Conservation (phyloP, 1,140 invertebrate genomes). For the Caenorhabditis briggsae region DNA sequence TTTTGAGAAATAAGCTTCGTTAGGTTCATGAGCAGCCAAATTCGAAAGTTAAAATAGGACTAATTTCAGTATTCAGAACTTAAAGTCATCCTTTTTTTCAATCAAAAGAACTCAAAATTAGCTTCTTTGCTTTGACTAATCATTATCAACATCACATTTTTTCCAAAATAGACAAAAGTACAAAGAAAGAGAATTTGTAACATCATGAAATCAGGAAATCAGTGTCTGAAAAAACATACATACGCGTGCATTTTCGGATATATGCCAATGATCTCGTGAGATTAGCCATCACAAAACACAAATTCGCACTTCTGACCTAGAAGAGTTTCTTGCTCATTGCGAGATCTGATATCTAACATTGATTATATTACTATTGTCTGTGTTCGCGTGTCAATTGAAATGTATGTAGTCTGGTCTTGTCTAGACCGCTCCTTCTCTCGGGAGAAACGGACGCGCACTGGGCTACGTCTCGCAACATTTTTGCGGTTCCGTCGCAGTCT, state of each 20-base stretch:
- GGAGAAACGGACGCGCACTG: not conserved
- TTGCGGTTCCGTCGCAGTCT: constrained; percentile 12
- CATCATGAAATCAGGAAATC: not conserved
- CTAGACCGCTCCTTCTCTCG: not conserved
- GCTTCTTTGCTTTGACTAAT: not conserved
- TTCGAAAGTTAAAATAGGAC: too few relatives aligned
- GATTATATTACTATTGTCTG: not conserved
- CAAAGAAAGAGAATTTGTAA: not conserved
- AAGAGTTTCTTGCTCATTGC: not conserved
- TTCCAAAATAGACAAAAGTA: not conserved
- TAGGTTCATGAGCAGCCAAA: too few relatives aligned
- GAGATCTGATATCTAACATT: not conserved
- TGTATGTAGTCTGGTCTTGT: constrained; percentile 24
- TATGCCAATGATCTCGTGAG: constrained; percentile 6
- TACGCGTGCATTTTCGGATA: too few relatives aligned
- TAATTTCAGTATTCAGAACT: too few relatives aligned
- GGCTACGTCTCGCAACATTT: constrained; percentile 8
- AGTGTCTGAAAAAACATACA: too few relatives aligned
- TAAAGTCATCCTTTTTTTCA: too few relatives aligned
- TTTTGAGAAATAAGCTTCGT: too few relatives aligned
- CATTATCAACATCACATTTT: not conserved
- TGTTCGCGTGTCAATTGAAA: not conserved
- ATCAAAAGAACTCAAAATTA: too few relatives aligned
- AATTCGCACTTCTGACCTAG: not conserved
- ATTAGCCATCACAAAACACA: not conserved